Conservation (phyloP, 2,888 invertebrate species). For the Xylota segnis region DNA sequence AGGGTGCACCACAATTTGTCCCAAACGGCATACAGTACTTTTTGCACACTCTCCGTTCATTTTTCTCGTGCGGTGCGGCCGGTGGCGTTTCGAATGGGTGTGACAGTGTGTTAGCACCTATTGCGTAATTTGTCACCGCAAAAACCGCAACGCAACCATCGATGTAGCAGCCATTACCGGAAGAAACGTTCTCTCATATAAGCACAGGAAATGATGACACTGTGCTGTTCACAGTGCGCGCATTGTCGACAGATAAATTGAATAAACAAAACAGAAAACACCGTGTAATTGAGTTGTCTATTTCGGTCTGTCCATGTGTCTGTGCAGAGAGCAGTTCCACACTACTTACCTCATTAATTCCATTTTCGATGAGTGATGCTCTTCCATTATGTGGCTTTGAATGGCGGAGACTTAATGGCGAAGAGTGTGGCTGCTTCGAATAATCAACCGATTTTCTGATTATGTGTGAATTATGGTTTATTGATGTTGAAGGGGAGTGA, state of each 20-base stretch:
- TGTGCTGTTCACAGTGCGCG: conserved; percentile 3
- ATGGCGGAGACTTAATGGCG: not conserved
- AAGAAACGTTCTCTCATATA: conserved; percentile 35
- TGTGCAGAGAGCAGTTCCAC: conserved; percentile 9
- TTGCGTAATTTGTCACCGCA: conserved; percentile 43
- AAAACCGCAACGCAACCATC: conserved; percentile 29
- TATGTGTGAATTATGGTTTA: conserved; percentile 45
- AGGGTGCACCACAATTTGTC: conserved; percentile 18
- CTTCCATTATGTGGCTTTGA: conserved; percentile 12
- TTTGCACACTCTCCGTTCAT: not conserved
- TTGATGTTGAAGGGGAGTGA: not conserved
- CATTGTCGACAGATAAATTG: conserved; percentile 20
- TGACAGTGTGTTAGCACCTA: conserved; percentile 46
- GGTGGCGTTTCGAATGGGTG: conserved; percentile 11
- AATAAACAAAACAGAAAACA: conserved; percentile 7
- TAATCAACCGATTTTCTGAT: conserved; percentile 30
- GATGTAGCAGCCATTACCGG: conserved; percentile 36
- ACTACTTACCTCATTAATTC: conserved; percentile 38
- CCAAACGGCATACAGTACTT: conserved; percentile 14
- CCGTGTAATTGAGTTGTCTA: conserved; percentile 23
- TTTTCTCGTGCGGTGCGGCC: no score
- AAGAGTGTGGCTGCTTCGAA: conserved; percentile 4
- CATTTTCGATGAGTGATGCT: conserved; percentile 44
- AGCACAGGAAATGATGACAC: conserved; percentile 51
- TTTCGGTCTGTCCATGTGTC: conserved; percentile 5